A percentile compares a stretch with the other conserved stretches of the same genome.
Conservation (phyloP, 2,113 vertebrate genomes). For the Sphyrna mokarran region DNA sequence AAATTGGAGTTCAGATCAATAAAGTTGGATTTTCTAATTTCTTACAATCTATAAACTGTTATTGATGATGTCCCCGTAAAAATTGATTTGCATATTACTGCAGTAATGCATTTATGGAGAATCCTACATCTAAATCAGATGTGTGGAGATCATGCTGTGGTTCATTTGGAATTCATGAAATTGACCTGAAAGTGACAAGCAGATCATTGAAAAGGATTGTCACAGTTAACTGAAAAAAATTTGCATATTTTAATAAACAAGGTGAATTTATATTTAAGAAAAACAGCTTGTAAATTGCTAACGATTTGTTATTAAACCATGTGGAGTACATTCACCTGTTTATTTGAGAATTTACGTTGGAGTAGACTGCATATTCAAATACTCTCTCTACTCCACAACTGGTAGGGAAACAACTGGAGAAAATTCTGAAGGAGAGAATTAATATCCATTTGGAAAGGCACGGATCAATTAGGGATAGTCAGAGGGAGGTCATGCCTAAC, state of each 20-base stretch:
- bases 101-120: slow-evolving; percentile 19
- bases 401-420: no score
- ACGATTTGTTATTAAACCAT: neutral
- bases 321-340: neutral
- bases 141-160: neutral
- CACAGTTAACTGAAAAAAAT: slow-evolving; percentile 27
- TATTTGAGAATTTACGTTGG: neutral
- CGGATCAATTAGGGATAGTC: no score
- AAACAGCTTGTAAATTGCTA: slow-evolving; percentile 9
- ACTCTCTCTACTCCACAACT: neutral
- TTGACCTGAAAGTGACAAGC: slow-evolving; percentile 31
- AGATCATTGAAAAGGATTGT: slow-evolving; percentile 33
- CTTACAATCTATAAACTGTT: neutral
- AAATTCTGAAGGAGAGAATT: no score
- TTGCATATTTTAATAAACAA: slow-evolving; percentile 26
- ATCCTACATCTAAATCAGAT: slow-evolving; percentile 8
- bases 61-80: neutral
- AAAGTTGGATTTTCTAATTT: neutral
- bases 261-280: slow-evolving; percentile 17
- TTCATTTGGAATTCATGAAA: slow-evolving; percentile 37
- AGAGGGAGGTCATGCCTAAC: no score
- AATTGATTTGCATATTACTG: slow-evolving; percentile 16
- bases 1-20: neutral
- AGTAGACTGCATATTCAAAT: neutral
- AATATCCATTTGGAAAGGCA: no score